Conservation (phyloP, 2,797 vertebrate genomes). For the Heliangelus exortis region DNA sequence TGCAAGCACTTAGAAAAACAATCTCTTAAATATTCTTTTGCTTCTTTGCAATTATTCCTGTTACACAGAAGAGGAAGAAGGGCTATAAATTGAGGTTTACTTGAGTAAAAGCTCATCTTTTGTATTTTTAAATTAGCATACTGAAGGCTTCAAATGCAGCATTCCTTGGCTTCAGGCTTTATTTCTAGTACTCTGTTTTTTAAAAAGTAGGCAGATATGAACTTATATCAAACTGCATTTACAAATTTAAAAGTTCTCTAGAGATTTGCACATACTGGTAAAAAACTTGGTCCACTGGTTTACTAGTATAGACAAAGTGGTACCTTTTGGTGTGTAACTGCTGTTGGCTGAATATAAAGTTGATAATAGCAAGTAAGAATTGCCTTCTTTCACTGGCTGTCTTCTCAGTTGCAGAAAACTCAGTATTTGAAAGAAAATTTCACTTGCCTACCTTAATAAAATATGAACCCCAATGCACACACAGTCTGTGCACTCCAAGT, state of each 20-base stretch:
- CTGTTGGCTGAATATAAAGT: not conserved
- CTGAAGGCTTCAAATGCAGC: not conserved
- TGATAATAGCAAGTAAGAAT: not conserved
- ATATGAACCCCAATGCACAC: not conserved
- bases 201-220: not conserved
- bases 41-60: not conserved
- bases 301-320: not conserved
- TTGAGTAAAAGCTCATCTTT: not conserved
- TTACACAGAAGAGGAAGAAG: not conserved
- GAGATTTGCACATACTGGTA: not conserved
- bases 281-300: not conserved
- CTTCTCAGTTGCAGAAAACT: not conserved
- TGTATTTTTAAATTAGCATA: rapidly evolving
- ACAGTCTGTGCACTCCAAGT: not conserved
- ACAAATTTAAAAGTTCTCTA: not conserved
- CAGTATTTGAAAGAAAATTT: not conserved
- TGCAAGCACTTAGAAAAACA: not conserved
- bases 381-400: not conserved
- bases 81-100: not conserved
- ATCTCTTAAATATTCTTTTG: no score
- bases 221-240: not conserved
- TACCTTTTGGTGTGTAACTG: not conserved
- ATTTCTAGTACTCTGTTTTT: not conserved
- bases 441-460: not conserved
- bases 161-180: not conserved